Evolutionary conservation across 1,140 invertebrate species (phyloP).

Genomic region (Drosophila pseudoobscura): DNA sequence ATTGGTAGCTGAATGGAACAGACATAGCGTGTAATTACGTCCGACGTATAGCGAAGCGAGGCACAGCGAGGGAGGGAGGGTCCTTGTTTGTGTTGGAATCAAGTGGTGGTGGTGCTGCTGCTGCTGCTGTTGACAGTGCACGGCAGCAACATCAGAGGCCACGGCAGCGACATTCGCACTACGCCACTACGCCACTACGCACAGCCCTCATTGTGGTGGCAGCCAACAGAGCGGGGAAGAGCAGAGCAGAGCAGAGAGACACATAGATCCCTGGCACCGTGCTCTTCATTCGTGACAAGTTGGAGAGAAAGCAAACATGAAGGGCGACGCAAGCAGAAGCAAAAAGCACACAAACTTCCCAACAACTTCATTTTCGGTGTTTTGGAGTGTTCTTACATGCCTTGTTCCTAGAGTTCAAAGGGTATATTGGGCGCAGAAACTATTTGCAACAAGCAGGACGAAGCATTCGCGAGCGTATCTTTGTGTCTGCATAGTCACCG

Average conservation of each 20-base stretch:
- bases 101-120: conserved; percentile 40
- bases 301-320: conserved; percentile 66
- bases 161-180: conserved; percentile 24
- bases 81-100: conserved; percentile 76
- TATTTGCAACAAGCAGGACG: too few species aligned
- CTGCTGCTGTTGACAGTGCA: conserved; percentile 56
- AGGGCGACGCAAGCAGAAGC: conserved; percentile 12
- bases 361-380: conserved; percentile 45
- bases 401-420: too few species aligned
- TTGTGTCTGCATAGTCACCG: too few species aligned
- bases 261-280: neutral
- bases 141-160: conserved; percentile 47
- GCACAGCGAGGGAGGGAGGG: neutral
- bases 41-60: conserved; percentile 11
- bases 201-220: conserved; percentile 1
- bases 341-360: conserved; percentile 32
- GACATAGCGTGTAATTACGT: conserved; percentile 60
- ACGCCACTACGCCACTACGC: conserved; percentile 1
- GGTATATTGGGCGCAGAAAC: too few species aligned
- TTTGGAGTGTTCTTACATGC: neutral
- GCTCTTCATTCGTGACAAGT: conserved; percentile 62
- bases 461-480: too few species aligned
- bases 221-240: neutral
- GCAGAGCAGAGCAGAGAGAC: neutral
- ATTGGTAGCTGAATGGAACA: conserved; percentile 38